Evolutionary conservation across 2,797 vertebrate species (phyloP), one percentile per base, ranked within the genome.

Genomic region (Eupleurogrammus muticus): DNA sequence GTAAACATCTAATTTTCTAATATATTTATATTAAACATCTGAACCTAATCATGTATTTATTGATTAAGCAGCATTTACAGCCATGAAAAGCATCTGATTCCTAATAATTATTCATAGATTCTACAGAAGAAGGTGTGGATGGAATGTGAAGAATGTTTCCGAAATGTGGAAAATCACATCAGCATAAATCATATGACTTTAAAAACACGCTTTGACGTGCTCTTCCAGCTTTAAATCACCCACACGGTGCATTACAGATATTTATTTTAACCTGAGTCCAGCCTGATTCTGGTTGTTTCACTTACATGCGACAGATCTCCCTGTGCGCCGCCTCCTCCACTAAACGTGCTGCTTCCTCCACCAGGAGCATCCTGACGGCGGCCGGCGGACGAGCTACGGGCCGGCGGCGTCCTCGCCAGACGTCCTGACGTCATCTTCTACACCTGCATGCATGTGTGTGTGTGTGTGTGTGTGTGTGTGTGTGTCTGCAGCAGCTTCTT

Each of bases 271-370:
- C 38, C 0, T 0, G 48, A 40, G 12, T 34, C 13, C n/a, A n/a
- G n/a, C n/a, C n/a, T n/a, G n/a, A n/a, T n/a, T n/a, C n/a, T n/a
- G n/a, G n/a, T n/a, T n/a, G n/a, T n/a, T n/a, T n/a, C n/a, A 92
- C 93, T 94, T 89, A 95, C 94, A 95, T 91, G 75, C 89, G 90
- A 73, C 83, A 93, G 85, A 95, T 92, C 79, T 93, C 92, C 53
- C 76, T 92, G 82, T 83, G 90, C 54, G 89, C 81, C 11, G 91
- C 89, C 32, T 90, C 83, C 48, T 93, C 87, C 87, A 93, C 86
- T 70, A 93, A 90, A 56, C 79, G 90, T 12, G 90, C 82, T 16
- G 90, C 75, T 50, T 89, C 90, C 63, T 90, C 75, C 9, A 87
- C 84, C 73, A 94, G 87, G 90, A 86, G 92, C 94, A 94, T 94